Evolutionary conservation across 2,797 vertebrate species (phyloP).

Genomic region (Macroramphosus scolopax): DNA sequence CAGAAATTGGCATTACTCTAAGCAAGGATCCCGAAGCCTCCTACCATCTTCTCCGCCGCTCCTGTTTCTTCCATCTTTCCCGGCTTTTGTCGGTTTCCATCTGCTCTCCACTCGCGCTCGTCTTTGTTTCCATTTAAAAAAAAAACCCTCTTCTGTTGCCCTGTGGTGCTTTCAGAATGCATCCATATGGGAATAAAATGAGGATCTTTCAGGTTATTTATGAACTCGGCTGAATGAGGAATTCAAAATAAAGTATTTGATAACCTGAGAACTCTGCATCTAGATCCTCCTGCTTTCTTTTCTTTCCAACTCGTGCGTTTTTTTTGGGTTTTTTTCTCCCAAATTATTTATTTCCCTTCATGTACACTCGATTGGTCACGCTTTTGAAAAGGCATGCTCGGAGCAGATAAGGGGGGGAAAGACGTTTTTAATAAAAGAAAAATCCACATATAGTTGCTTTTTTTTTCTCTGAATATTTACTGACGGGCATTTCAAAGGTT

Average conservation of each 20-base stretch:
- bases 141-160: conserved; percentile 12
- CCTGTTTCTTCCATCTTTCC: conserved; percentile 35
- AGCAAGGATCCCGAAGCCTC: conserved; percentile 60
- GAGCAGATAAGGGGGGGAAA: conserved; percentile 20
- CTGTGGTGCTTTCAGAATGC: conserved; percentile 31
- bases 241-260: conserved; percentile 30
- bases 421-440: conserved; percentile 44
- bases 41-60: conserved; percentile 46
- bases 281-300: conserved; percentile 20
- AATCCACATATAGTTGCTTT: conserved; percentile 21
- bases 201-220: conserved; percentile 13
- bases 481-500: conserved; percentile 49
- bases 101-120: conserved; percentile 30
- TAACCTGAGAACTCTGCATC: conserved; percentile 15
- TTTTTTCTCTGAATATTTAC: conserved; percentile 43
- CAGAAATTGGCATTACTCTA: conserved; percentile 67
- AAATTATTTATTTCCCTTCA: conserved; percentile 20
- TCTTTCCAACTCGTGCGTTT: conserved; percentile 18
- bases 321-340: no score
- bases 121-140: conserved; percentile 35
- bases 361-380: conserved; percentile 13
- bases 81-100: conserved; percentile 33
- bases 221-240: conserved; percentile 5
- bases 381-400: conserved; percentile 15
- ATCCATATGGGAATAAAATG: conserved; percentile 19